Base-by-base conservation (phyloP, 2,888 invertebrate species). In the Ypsolopha sequella region DNA sequence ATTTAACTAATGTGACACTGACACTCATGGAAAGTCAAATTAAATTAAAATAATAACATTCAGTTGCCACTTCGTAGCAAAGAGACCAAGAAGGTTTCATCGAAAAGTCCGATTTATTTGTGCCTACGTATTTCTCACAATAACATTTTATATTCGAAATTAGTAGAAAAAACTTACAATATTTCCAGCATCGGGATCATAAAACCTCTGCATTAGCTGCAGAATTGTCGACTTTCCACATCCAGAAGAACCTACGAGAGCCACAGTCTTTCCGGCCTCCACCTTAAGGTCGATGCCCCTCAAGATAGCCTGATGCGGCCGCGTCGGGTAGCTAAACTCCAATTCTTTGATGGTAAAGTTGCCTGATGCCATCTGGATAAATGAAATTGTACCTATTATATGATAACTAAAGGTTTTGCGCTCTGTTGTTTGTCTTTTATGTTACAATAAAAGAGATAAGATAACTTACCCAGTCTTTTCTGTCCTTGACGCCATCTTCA, bases 201-300 rank as follows among this genome's bases (percentile, higher is more conserved):
- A 95, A 66, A 94, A 92, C 47, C 95, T 81, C 65, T 95, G 91
- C 54, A 96, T 73, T 4, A 96, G 76, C 63, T 95, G 94, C 41
- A 95, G 88, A 50, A 93, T 89, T 0, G 95, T 95, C 0, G 93
- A 93, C 68, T 95, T 95, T 6, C 95, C 95, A 59, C 93, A 94
- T 1, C 95, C 94, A 9, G 91, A 91, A 1, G 91, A 89, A 1
- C 91, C 92, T 6, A 93, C 93, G 10, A 93, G 74, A 0, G 93
- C 95, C 0, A 95, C 90, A 34, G 93, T 94, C 61, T 91, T 89
- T 0, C 94, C 94, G 35, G 92, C 90, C 41, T 63, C 93, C 59
- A 54, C 90, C 89, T 74, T 90, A 79, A 58, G 91, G 68, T 91
- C 89, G 36, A 95, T 70, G 9, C 92, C 92, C 59, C 90, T 89